Evolutionary conservation across 2,888 invertebrate genomes (phyloP).

Genomic region (Drosophila atroscutellata): DNA sequence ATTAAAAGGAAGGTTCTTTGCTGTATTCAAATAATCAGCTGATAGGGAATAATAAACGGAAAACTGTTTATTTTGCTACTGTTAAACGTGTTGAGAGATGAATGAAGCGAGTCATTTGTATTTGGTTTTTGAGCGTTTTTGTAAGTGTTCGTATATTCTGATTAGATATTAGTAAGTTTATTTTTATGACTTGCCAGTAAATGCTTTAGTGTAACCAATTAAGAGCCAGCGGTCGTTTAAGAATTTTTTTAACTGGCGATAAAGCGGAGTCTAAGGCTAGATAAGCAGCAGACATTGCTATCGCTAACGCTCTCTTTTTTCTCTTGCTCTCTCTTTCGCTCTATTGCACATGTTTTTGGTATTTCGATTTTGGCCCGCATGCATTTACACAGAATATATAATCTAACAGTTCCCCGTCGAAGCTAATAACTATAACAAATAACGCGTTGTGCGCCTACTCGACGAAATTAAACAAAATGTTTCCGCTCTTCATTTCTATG

Average conservation of each 20-base stretch:
- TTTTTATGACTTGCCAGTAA: constrained; percentile 1
- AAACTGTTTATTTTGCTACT: constrained; percentile 3
- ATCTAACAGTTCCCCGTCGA: constrained; percentile 55
- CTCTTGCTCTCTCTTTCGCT: constrained; percentile 16
- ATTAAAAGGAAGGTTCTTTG: not conserved
- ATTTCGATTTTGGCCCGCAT: constrained; percentile 32
- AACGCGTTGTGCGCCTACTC: constrained; percentile 44
- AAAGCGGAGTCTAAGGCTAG: constrained; percentile 46
- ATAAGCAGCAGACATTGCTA: constrained; percentile 54
- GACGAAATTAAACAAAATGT: constrained; percentile 48
- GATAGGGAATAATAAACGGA: constrained; percentile 22
- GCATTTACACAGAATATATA: constrained; percentile 46
- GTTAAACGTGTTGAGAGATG: not conserved
- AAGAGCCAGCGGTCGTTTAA: constrained; percentile 56
- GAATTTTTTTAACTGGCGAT: constrained; percentile 59
- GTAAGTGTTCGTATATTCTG: constrained; percentile 23
- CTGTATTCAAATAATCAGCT: constrained; percentile 13
- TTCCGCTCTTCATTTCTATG: constrained; percentile 24
- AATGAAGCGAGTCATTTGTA: constrained; percentile 1
- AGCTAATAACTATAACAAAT: constrained; percentile 24
- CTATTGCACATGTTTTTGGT: constrained; percentile 49
- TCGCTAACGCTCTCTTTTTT: not conserved
- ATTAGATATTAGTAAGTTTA: constrained; percentile 42
- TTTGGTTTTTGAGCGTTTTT: constrained; percentile 2
- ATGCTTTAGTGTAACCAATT: constrained; percentile 47